A percentile compares a stretch with the other conserved stretches of the same genome.
phyloP scores from a whole-genome alignment of 2,113 vertebrate genomes.

The Zingel zingel region DNA sequence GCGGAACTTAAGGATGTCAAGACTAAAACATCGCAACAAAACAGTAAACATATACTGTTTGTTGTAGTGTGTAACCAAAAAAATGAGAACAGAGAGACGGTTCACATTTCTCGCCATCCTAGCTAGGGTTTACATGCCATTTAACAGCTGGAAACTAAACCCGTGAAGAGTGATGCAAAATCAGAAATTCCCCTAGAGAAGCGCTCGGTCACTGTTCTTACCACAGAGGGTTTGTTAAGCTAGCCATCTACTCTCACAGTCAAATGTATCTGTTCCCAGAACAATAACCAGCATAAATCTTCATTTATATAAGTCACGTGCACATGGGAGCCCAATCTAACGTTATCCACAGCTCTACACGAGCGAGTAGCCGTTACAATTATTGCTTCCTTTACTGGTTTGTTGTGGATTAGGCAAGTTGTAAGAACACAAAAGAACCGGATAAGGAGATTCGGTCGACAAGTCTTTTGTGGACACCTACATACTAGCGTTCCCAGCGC shows the following conservation, averaged over 20 bases:
- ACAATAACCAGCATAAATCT: neutral
- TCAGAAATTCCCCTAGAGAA: constrained; percentile 33
- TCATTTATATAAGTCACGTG: neutral
- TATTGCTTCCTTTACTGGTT: neutral
- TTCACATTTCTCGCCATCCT: neutral
- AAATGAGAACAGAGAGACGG: neutral
- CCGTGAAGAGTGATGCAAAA: constrained; percentile 20
- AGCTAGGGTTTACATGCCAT: neutral
- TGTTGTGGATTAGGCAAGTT: constrained; percentile 12
- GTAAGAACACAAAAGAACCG: constrained; percentile 20
- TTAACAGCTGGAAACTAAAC: constrained; percentile 10
- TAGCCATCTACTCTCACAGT: constrained; percentile 3
- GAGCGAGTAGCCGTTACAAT: neutral
- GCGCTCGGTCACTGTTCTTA: neutral
- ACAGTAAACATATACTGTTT: neutral
- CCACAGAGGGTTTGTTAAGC: constrained; percentile 3
- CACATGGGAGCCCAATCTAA: neutral
- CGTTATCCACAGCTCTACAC: neutral
- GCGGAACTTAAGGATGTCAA: constrained; percentile 17
- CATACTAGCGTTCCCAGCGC: neutral
- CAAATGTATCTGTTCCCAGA: neutral
- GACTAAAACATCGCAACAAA: neutral
- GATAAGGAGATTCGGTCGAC: neutral
- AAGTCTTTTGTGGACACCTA: neutral
- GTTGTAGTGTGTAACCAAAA: neutral